Evolutionary conservation across 2,888 invertebrate genomes (phyloP), one percentile per base, ranked within the genome.

Genomic region (Neoaliturus tenellus): DNA sequence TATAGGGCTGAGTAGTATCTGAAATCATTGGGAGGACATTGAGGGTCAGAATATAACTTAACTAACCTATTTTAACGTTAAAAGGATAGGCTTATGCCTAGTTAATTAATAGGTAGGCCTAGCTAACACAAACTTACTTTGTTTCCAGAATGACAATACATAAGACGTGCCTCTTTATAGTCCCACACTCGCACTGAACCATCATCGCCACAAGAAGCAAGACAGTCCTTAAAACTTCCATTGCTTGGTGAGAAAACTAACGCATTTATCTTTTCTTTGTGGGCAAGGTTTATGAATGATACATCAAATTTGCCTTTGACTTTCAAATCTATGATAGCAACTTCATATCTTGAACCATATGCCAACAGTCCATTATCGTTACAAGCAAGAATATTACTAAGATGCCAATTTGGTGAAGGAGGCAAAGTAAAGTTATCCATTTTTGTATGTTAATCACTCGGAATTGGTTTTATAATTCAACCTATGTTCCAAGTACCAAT

Each of bases 331-430:
- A 92, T 90, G 86, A 93, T 89, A 87, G 93, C 91, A 86, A 94
- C 90, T 71, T 90, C 89, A 88, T 92, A 92, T 86, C 90, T 91
- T 0, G 93, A 91, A 4, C 93, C 93, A 87, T 93, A 93, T 75
- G 93, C 93, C 35, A 93, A 87, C 0, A 92, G 89, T 89, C 93
- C 93, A 82, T 92, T 91, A 83, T 91, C 92, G 17, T 89, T 89
- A 88, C 91, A 92, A 20, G 91, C 90, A 80, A 94, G 88, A 83
- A 92, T 91, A 75, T 91, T 92, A 20, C 92, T 92, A 85, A 93
- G 91, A 87, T 94, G 95, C 95, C 95, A 95, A 89, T 94, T 94
- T 5, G 95, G 94, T 0, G 95, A 94, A 25, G 91, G 91, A 20
- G 93, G 92, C 83, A 93, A 88, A 8, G 90, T 89, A 69, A 91